phyloP scores from a whole-genome alignment of 2,888 invertebrate genomes.

The Gymnocheta viridis region DNA sequence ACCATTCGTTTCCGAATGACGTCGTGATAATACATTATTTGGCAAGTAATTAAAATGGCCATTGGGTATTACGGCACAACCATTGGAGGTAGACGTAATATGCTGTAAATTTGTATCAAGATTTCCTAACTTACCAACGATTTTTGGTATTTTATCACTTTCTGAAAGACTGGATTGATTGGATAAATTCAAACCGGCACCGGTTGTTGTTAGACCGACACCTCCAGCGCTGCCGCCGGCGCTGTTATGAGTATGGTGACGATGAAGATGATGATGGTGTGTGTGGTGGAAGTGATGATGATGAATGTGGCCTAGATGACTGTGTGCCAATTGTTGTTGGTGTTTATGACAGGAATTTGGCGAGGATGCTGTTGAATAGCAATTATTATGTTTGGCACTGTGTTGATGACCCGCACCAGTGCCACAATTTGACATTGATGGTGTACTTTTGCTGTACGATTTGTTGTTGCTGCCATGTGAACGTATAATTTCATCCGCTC shows the following conservation, averaged over 20 bases:
- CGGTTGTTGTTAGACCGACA: constrained; percentile 69
- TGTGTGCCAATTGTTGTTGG: not conserved
- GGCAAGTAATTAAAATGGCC: constrained; percentile 73
- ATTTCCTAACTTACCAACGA: constrained; percentile 81
- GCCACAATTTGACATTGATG: constrained; percentile 72
- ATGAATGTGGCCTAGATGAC: constrained; percentile 12
- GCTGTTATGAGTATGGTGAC: constrained; percentile 18
- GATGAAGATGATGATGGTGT: constrained; percentile 38
- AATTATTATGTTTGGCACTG: constrained; percentile 50
- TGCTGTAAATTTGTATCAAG: constrained; percentile 75
- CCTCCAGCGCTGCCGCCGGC: constrained; percentile 71
- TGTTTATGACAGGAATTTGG: not conserved
- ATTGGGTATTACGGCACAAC: constrained; percentile 72
- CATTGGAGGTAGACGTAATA: constrained; percentile 58
- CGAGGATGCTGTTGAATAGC: constrained; percentile 39
- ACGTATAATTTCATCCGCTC: constrained; percentile 74
- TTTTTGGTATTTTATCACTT: constrained; percentile 82
- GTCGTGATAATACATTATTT: constrained; percentile 74
- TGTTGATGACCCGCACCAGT: constrained; percentile 65
- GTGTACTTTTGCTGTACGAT: constrained; percentile 78
- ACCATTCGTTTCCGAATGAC: constrained; percentile 78
- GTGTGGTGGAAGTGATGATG: constrained; percentile 48
- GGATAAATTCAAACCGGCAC: constrained; percentile 71
- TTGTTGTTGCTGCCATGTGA: constrained; percentile 64
- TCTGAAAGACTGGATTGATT: constrained; percentile 72